A percentile compares a stretch with the other conserved stretches of the same genome.
These are phyloP conservation scores for Podilymbus podiceps DNA, from an alignment of 2,113 vertebrate species.

Conservation along the genomic window DNA sequence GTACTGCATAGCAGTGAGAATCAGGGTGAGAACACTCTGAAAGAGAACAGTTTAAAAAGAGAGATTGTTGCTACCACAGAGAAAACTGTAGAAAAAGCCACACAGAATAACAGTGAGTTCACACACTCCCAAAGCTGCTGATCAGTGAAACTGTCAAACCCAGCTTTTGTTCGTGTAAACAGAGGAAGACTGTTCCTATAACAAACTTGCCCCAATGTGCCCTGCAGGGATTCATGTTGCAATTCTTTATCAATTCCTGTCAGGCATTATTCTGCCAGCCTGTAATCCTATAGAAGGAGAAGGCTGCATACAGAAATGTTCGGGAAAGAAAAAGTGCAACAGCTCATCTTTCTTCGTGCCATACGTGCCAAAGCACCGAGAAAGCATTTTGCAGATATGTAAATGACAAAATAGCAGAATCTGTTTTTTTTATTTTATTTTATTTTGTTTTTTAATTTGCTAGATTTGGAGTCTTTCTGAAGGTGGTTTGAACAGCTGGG, in stretches of 20 bases:
- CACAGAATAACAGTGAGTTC: constrained; percentile 23
- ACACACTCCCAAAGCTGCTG: constrained; percentile 49
- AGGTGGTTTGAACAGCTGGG: not conserved
- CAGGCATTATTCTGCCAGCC: constrained; percentile 3
- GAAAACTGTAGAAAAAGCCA: constrained; percentile 28
- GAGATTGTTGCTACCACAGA: not conserved
- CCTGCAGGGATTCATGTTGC: constrained; percentile 35
- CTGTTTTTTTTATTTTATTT: not conserved
- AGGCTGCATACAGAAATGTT: not conserved
- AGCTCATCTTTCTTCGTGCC: not conserved
- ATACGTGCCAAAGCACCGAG: not conserved
- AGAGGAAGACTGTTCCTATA: constrained; percentile 62
- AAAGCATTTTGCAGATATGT: not conserved
- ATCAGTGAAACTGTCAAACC: constrained; percentile 56
- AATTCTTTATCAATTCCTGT: constrained; percentile 57
- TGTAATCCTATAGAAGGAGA: not conserved
- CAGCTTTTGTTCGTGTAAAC: constrained; percentile 62
- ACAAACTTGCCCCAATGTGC: constrained; percentile 54
- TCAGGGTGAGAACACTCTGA: not conserved
- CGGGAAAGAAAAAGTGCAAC: not conserved
- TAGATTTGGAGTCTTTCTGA: not conserved
- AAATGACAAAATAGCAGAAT: not conserved
- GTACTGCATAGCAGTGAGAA: not conserved
- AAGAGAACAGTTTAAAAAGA: not conserved
- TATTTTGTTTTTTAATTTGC: not conserved